Base-by-base conservation (phyloP, 2,797 vertebrate species). In the Lepus oiostolus region DNA sequence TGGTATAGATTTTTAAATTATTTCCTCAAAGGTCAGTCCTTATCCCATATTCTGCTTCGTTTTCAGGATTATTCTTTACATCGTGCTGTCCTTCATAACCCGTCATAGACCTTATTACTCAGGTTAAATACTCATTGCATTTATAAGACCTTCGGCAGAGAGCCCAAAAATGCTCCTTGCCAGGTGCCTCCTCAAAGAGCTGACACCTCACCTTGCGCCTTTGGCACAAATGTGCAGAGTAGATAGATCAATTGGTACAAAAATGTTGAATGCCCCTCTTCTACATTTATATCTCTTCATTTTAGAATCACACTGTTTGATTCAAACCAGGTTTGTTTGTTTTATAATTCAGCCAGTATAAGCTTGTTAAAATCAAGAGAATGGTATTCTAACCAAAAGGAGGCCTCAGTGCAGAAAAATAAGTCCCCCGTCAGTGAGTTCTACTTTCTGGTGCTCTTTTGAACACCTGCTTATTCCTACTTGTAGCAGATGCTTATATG, bases 291-390 rank as follows among this genome's bases (percentile, higher is more conserved):
- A 91, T 96, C 60, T 92, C 77, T 67, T 83, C 14, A 60, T 76
- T 88, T 94, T 90, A 92, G 90, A 91, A 60, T 84, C 77, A 85
- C 1, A 14, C 13, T 82, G 88, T 95, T 93, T 72, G 52, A 26
- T 88, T 91, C 72, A 94, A 81, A 86, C 10, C 38, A 75, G 42
- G 42, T 58, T 79, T 63, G 42, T 35, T 71, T 30, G 17, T 68
- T 30, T 32, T 32, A 58, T 60, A 62, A n/a, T 70, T 28, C 22
- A 80, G 32, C 9, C 58, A 60, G 6, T 93, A 22, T 92, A 12
- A 90, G 90, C 54, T 93, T 90, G 32, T 95, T 96, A 71, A 95
- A 94, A 71, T 89, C 80, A 88, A 88, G 93, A 47, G 6, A 84
- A 65, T 67, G 76, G 38, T 16, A 26, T 67, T 82, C 67, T 92